phyloP scores from a whole-genome alignment of 2,888 invertebrate species.

The Drosophila meridiana region DNA sequence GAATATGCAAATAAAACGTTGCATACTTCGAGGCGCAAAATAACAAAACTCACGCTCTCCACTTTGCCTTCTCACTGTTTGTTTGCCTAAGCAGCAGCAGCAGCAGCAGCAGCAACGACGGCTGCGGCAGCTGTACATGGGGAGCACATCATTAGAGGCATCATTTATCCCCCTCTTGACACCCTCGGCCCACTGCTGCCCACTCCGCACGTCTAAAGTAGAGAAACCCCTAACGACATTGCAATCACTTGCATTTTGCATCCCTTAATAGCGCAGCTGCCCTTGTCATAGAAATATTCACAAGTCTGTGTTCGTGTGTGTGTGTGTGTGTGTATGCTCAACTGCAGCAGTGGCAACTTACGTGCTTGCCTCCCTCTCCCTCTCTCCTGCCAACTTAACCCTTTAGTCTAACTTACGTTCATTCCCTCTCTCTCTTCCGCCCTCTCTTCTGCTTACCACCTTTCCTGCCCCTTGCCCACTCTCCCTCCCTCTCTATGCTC shows the following conservation, averaged over 20 bases:
- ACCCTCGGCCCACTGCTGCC: background rate
- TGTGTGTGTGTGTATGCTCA: slow-evolving; percentile 19
- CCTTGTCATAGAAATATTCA: background rate
- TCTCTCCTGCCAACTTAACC: background rate
- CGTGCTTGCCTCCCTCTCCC: background rate
- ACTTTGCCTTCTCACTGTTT: slow-evolving; percentile 21
- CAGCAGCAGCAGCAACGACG: background rate
- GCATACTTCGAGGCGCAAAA: slow-evolving; percentile 54
- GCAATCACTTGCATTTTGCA: slow-evolving; percentile 73
- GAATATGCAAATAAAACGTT: slow-evolving; percentile 72
- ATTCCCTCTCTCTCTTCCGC: slow-evolving; percentile 1
- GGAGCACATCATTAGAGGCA: slow-evolving; percentile 57
- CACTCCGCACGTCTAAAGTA: background rate
- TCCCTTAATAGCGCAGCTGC: slow-evolving; percentile 62
- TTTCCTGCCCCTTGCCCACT: background rate
- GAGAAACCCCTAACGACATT: slow-evolving; percentile 68
- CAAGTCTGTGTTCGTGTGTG: background rate
- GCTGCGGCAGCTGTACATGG: background rate
- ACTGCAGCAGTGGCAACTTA: slow-evolving; percentile 52
- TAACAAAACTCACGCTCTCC: slow-evolving; percentile 39
- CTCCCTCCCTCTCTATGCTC: slow-evolving; percentile 4
- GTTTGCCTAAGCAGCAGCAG: slow-evolving; percentile 62
- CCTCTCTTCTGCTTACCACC: slow-evolving; percentile 10
- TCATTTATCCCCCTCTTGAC: slow-evolving; percentile 2
- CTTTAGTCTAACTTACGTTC: background rate